Base-by-base conservation (phyloP, 53 echinoderm and acorn worm genomes). In the Luidia sarsii region DNA sequence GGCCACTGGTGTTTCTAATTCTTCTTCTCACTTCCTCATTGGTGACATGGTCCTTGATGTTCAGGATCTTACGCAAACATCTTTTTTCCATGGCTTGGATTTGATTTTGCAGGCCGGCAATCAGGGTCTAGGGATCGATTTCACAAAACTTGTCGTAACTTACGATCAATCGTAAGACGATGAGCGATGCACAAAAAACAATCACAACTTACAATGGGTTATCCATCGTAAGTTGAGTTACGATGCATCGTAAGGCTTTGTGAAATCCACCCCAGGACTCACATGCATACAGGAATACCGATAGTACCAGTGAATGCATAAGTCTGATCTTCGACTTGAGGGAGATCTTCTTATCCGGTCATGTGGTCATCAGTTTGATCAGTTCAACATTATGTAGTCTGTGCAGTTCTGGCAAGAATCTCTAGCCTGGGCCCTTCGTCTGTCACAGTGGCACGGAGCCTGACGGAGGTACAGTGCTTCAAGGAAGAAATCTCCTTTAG, bases 31-130 rank as follows among this genome's bases (percentile, higher is more conserved):
- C 71, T 6, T 51, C 23, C 2, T 50, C 51, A 25, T 50, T 69
- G 23, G 71, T 60, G 10, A 60, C 7, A 30, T 27, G 18, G 37
- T 81, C 70, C 39, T 64, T 45, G 64, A 71, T 55, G 49, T 50
- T 56, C 4, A 86, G 67, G 11, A 68, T 20, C 43, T 22, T 55
- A 23, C 86, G 24, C 21, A 56, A 48, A 16, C 80, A 68, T 70
- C 73, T 81, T 52, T 53, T 70, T 23, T 87, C 80, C 2, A 64
- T 3, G 33, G 59, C 70, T 37, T 81, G 71, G 24, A 87, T 81
- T 35, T 32, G 81, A 28, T n/a, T 86, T 51, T 86, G 31, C 25
- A 86, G 66, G 50, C 61, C 81, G 15, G 75, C 19, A 29, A 33
- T 74, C 57, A 61, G 60, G 2, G 53, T 74, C 60, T n/a, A n/a